Evolutionary conservation across 1,140 invertebrate species (phyloP), one percentile per base, ranked within the genome.

Genomic region (Amyelois transitella): DNA sequence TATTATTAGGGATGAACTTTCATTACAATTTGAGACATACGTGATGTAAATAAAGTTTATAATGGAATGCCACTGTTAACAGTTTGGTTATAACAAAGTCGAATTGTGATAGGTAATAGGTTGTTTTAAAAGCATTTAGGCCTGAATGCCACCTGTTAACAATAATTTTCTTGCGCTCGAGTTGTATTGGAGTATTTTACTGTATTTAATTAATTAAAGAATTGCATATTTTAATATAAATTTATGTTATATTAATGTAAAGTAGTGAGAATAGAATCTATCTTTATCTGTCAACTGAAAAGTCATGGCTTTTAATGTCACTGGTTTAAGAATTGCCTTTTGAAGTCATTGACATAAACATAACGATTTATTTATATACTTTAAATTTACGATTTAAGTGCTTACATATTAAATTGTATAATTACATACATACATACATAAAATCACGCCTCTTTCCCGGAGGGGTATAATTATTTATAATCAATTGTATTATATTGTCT

Each of bases 61-160:
- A 66, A 73, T 74, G n/a, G 50, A 25, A 14, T 62, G 49, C 21
- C 25, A 25, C 17, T 51, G 19, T 43, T 6, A 45, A 18, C 50
- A 59, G 71, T 69, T 77, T 74, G 74, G 72, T 74, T 76, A 72
- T 72, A 72, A 75, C 68, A 62, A 64, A 77, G 71, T 76, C 72
- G 67, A 75, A 71, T 67, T 62, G 65, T 78, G 77, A 81, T 81
- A 81, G 76, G 69, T 73, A 75, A 77, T 81, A 69, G 71, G 53
- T 69, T 75, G 68, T 75, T 73, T 72, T 70, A 73, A 65, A 64
- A 68, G 55, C 66, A 69, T 77, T 79, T 72, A 76, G 38, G 43
- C 22, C 51, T 47, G 55, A 62, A 57, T 53, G 60, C 57, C 71
- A 81, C 73, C 72, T 80, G 72, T 72, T 69, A 55, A 59, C 60